These are phyloP conservation scores for Thunnus albacares DNA, from an alignment of 2,797 vertebrate genomes.

Conservation along the genomic window DNA sequence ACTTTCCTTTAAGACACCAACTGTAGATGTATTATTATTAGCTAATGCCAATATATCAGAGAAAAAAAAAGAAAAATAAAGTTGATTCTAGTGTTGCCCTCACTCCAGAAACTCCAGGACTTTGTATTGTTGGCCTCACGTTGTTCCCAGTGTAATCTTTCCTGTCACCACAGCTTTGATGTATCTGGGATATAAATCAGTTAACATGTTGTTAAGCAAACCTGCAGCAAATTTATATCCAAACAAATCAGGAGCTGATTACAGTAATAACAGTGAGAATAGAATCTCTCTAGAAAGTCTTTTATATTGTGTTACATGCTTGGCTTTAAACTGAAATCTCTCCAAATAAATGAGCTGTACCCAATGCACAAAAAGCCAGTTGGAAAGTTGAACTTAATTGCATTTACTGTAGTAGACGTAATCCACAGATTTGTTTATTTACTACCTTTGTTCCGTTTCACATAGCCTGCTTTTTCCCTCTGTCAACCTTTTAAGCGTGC, in stretches of 20 bases:
- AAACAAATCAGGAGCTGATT: constrained; percentile 35
- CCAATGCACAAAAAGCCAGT: constrained; percentile 40
- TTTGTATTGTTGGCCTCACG: background rate
- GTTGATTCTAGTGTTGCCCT: background rate
- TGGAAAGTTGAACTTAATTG: constrained; percentile 56
- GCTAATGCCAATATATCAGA: background rate
- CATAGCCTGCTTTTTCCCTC: constrained; percentile 26
- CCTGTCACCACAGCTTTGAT: constrained; percentile 10
- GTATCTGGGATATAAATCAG: constrained; percentile 34
- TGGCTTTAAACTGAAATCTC: constrained; percentile 32
- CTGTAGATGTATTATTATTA: background rate
- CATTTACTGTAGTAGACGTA: constrained; percentile 47
- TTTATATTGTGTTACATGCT: constrained; percentile 26
- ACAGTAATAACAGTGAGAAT: constrained; percentile 49
- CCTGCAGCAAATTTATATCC: constrained; percentile 5
- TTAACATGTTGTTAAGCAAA: constrained; percentile 21
- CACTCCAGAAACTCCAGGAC: background rate
- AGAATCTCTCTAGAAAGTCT: constrained; percentile 16
- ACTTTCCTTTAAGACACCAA: background rate
- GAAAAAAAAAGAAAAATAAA: background rate
- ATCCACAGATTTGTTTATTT: constrained; percentile 63
- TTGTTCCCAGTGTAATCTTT: constrained; percentile 1
- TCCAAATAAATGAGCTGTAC: constrained; percentile 53
- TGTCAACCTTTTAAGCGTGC: constrained; percentile 23
- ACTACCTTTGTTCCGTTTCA: constrained; percentile 49